These are phyloP conservation scores for Garra rufa DNA, from an alignment of 2,113 vertebrate genomes.

Conservation along the genomic window DNA sequence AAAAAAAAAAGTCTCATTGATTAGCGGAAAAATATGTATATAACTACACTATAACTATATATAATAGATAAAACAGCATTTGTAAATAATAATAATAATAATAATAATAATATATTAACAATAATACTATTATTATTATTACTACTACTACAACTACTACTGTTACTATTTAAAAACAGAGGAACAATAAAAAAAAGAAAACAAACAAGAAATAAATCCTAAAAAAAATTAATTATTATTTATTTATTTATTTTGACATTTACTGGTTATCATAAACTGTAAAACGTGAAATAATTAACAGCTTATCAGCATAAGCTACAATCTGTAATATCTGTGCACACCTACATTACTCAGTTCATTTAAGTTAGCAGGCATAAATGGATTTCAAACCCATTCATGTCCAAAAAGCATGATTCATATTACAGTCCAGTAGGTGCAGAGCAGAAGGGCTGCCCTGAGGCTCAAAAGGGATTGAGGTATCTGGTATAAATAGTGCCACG, in stretches of 20 bases:
- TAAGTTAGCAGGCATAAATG: not conserved
- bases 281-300: not conserved
- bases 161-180: too few relatives aligned
- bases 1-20: too few relatives aligned
- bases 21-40: too few relatives aligned
- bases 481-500: not conserved
- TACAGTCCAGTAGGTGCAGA: not conserved
- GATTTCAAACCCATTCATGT: not conserved
- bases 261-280: not conserved
- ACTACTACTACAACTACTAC: too few relatives aligned
- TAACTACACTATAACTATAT: too few relatives aligned
- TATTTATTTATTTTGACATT: too few relatives aligned
- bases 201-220: not conserved
- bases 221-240: too few relatives aligned
- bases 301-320: not conserved
- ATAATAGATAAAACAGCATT: not conserved
- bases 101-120: too few relatives aligned
- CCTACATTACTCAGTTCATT: not conserved
- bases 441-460: not conserved
- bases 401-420: not conserved
- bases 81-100: not conserved
- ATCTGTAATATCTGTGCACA: not conserved
- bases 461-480: not conserved
- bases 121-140: too few relatives aligned
- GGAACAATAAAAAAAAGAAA: too few relatives aligned